phyloP scores from a whole-genome alignment of 2,888 invertebrate genomes.

The Heteropelma amictum region DNA sequence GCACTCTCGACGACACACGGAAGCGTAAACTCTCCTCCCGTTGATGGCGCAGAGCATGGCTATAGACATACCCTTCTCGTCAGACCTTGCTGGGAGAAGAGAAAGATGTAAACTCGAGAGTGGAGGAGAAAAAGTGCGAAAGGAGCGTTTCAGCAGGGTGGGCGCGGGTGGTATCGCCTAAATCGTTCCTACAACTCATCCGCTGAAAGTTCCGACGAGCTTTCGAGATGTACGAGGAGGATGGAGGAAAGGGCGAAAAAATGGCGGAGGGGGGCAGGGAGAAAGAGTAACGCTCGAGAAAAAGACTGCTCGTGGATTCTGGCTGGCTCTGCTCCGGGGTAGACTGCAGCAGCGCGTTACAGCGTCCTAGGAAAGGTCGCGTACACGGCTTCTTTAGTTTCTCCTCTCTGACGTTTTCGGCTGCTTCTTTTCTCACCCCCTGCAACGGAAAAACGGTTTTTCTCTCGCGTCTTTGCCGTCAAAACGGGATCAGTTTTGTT shows the following conservation, averaged over 20 bases:
- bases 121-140: conserved; percentile 36
- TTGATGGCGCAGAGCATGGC: too few species aligned
- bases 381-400: conserved; percentile 42
- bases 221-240: conserved; percentile 73
- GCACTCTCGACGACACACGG: background rate
- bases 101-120: conserved; percentile 26
- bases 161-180: conserved; percentile 68
- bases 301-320: conserved; percentile 34
- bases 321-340: conserved; percentile 28
- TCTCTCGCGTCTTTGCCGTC: conserved; percentile 36
- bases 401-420: conserved; percentile 38
- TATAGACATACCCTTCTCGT: background rate
- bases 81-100: conserved; percentile 30
- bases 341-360: conserved; percentile 45
- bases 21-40: too few species aligned
- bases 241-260: conserved; percentile 37
- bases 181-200: conserved; percentile 77
- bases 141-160: conserved; percentile 63
- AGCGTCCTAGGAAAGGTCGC: conserved; percentile 33
- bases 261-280: conserved; percentile 29
- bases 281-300: conserved; percentile 31
- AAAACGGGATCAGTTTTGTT: conserved; percentile 35
- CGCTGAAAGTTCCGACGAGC: conserved; percentile 76
- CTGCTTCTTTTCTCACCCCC: background rate
- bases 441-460: too few species aligned